These are phyloP conservation scores for Apodemus speciosus DNA, from an alignment of 2,113 vertebrate genomes.

Conservation along the genomic window DNA sequence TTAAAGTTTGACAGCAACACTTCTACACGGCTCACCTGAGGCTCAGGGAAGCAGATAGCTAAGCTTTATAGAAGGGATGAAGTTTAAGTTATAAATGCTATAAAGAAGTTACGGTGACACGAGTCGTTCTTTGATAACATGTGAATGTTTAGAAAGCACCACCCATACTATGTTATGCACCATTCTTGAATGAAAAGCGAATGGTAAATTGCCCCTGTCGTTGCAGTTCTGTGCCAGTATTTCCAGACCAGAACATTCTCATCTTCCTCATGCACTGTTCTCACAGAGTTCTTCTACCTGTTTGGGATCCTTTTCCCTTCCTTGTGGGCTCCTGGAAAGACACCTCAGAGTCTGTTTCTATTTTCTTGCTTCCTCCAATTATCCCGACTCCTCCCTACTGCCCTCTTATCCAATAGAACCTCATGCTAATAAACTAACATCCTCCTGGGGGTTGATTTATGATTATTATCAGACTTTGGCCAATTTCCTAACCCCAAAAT, in stretches of 20 bases:
- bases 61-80: not conserved
- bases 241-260: not conserved
- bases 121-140: not conserved
- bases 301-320: not conserved
- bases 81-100: not conserved
- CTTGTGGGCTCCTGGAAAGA: not conserved
- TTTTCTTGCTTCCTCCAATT: not conserved
- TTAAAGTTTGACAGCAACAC: not conserved
- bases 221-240: not conserved
- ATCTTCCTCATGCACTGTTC: not conserved
- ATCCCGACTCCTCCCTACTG: not conserved
- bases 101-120: slow-evolving; percentile 12
- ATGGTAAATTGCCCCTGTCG: not conserved
- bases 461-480: not conserved
- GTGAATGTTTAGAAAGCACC: not conserved
- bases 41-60: slow-evolving; percentile 31
- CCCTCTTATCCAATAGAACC: not conserved
- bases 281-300: too few relatives aligned
- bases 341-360: too few relatives aligned
- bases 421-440: not conserved
- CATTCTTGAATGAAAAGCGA: not conserved
- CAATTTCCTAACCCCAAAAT: not conserved
- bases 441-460: not conserved
- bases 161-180: not conserved
- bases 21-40: not conserved